A percentile compares a stretch with the other conserved stretches of the same genome.
phyloP scores from a whole-genome alignment of 2,888 invertebrate species.

The Caenorhabditis afra region DNA sequence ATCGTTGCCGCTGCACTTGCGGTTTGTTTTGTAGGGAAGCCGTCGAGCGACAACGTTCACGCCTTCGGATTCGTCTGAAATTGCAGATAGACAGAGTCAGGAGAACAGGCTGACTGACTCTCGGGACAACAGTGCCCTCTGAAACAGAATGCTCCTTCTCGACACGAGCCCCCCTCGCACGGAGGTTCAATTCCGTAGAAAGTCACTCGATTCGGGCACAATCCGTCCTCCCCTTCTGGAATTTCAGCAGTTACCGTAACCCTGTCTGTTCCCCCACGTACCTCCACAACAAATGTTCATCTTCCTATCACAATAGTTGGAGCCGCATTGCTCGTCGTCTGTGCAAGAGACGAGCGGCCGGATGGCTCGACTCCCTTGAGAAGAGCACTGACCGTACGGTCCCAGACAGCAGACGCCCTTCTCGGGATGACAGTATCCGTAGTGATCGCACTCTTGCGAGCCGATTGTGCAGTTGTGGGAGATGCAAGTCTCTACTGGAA shows the following conservation, averaged over 20 bases:
- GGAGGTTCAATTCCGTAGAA: not conserved
- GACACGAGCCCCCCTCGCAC: not conserved
- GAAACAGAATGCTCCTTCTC: not conserved
- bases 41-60: not conserved
- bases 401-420: not conserved
- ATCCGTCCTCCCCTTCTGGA: not conserved
- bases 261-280: not conserved
- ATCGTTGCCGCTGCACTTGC: conserved; percentile 5
- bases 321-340: conserved; percentile 3
- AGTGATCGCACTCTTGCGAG: not conserved
- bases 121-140: not conserved
- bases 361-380: not conserved
- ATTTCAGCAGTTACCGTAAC: not conserved
- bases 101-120: not conserved
- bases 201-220: not conserved
- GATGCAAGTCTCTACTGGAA: too few relatives aligned
- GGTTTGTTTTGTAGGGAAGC: conserved; percentile 1
- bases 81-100: too few relatives aligned
- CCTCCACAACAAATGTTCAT: conserved; percentile 14
- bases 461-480: not conserved
- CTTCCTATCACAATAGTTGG: conserved; percentile 8
- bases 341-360: not conserved
- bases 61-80: not conserved
- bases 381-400: not conserved
- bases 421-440: not conserved